Conservation (phyloP, 2,113 vertebrate genomes). For the Vimba vimba region DNA sequence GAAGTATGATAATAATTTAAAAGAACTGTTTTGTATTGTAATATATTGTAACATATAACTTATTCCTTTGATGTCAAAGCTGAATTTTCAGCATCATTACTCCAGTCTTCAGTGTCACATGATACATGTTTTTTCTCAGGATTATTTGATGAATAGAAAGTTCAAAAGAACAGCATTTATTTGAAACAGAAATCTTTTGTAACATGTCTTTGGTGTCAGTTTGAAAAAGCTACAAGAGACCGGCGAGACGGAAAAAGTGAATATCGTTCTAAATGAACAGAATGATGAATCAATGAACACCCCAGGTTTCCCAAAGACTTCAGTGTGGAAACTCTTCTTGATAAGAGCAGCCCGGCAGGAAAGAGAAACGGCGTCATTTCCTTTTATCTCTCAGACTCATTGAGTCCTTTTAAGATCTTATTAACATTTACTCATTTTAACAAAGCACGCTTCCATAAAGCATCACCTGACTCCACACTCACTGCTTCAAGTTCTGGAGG, state of each 20-base stretch:
- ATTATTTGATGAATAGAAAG: not conserved
- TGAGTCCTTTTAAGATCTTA: slow-evolving; percentile 9
- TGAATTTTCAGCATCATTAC: not conserved
- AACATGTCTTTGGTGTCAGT: not conserved
- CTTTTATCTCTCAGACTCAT: slow-evolving; percentile 5
- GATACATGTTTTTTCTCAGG: not conserved
- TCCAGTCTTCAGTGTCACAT: not conserved
- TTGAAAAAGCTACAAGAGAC: not conserved
- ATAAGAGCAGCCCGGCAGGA: not conserved
- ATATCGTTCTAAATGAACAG: not conserved
- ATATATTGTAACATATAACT: not conserved
- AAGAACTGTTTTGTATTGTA: not conserved
- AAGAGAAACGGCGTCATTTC: slow-evolving; percentile 12
- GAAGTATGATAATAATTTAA: not conserved
- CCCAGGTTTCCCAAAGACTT: not conserved
- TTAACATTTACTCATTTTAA: slow-evolving; percentile 49
- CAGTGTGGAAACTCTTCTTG: not conserved
- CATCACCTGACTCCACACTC: not conserved
- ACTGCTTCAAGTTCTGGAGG: not conserved
- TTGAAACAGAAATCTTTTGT: not conserved
- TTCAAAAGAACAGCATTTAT: not conserved
- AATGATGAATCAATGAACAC: no score
- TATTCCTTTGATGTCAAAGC: not conserved
- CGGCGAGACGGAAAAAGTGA: not conserved
- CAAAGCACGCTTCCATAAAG: slow-evolving; percentile 40